Percentiles rank a stretch among this genome's conserved stretches.
These are phyloP conservation scores for Trypoxylus dichotomus DNA, from an alignment of 1,140 invertebrate species.

Conservation along the genomic window DNA sequence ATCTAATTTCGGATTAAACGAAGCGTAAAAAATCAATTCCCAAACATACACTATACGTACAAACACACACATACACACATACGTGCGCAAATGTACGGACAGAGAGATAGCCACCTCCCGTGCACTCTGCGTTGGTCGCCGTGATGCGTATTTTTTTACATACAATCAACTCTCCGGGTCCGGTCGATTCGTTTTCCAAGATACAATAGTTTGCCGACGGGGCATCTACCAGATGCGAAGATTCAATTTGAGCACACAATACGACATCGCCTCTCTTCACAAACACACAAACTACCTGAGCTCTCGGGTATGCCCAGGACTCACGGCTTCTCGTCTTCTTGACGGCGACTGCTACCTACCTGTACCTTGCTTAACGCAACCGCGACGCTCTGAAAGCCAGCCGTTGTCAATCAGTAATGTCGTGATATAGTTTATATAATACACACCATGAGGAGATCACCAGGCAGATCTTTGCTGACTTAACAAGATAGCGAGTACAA, in stretches of 20 bases:
- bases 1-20: constrained; percentile 18
- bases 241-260: constrained; percentile 29
- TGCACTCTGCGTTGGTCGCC: background rate
- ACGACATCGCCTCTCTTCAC: constrained; percentile 15
- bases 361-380: background rate
- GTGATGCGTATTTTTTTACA: constrained; percentile 26
- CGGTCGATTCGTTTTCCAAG: constrained; percentile 13
- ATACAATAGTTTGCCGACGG: constrained; percentile 13
- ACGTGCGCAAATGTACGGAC: background rate
- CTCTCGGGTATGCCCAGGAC: background rate
- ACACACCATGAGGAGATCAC: background rate
- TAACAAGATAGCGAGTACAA: background rate
- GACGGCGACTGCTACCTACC: constrained; percentile 7
- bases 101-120: background rate
- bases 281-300: constrained; percentile 26
- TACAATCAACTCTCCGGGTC: constrained; percentile 25
- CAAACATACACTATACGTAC: background rate
- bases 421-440: background rate
- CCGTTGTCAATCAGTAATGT: background rate
- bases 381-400: background rate
- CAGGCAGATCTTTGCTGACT: background rate
- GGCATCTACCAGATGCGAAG: constrained; percentile 28
- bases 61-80: background rate
- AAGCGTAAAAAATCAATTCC: constrained; percentile 27
- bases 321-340: constrained; percentile 21